These are phyloP conservation scores for Ophioderma brevispina DNA, from an alignment of 35 echinoderm and acorn worm genomes.

Conservation along the genomic window DNA sequence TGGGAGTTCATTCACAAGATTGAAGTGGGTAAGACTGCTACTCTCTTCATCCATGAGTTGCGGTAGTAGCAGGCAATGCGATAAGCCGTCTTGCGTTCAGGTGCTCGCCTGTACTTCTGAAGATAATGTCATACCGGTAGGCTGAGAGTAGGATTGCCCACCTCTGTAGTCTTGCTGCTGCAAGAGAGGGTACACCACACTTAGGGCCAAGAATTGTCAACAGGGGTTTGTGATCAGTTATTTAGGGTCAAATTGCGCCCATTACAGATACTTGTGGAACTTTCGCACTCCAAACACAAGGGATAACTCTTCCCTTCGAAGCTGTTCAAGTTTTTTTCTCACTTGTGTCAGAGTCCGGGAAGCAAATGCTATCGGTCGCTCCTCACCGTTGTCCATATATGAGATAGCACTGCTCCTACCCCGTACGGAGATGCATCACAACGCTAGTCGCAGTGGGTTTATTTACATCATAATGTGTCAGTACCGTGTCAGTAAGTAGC, in stretches of 20 bases:
- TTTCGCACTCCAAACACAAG: slow-evolving; percentile 24
- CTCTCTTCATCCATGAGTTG: no score
- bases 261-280: slow-evolving; percentile 44
- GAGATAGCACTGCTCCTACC: slow-evolving; percentile 57
- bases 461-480: slow-evolving; percentile 29
- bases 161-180: slow-evolving; percentile 50
- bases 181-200: slow-evolving; percentile 38
- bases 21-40: no score
- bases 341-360: slow-evolving; percentile 41
- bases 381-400: slow-evolving; percentile 19
- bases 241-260: slow-evolving; percentile 27
- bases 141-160: slow-evolving; percentile 59
- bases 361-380: slow-evolving; percentile 49
- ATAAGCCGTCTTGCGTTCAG: no score
- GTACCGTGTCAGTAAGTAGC: slow-evolving; percentile 1
- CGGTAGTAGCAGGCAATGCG: no score
- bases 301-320: slow-evolving; percentile 51
- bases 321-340: slow-evolving; percentile 28
- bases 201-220: slow-evolving; percentile 32
- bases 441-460: slow-evolving; percentile 31
- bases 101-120: slow-evolving; percentile 29
- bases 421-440: slow-evolving; percentile 56
- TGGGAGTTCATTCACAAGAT: no score
- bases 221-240: slow-evolving; percentile 66
- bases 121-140: slow-evolving; percentile 60